phyloP scores from a whole-genome alignment of 2,113 vertebrate genomes.

The Cygnus buccinator region DNA sequence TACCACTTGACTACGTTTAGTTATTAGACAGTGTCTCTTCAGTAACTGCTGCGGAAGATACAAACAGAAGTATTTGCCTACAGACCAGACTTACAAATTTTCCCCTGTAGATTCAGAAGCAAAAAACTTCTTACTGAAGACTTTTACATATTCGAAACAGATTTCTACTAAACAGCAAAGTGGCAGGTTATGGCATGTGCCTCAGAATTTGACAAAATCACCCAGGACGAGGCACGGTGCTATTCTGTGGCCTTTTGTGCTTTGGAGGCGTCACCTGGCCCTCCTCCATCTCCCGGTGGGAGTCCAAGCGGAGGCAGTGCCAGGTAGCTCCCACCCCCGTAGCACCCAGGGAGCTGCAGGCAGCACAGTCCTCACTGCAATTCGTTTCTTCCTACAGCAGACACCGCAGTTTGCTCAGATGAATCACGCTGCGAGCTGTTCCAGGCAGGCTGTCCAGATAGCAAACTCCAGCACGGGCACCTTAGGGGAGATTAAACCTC shows the following conservation, averaged over 20 bases:
- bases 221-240: background rate
- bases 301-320: background rate
- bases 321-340: background rate
- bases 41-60: background rate
- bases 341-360: background rate
- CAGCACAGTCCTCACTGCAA: background rate
- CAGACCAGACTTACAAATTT: background rate
- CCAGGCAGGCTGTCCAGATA: background rate
- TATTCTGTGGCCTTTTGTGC: background rate
- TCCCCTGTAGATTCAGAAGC: background rate
- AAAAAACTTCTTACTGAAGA: background rate
- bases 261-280: background rate
- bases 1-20: background rate
- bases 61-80: background rate
- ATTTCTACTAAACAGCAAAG: background rate
- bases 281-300: background rate
- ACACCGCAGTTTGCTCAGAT: background rate
- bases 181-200: background rate
- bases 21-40: rapidly evolving
- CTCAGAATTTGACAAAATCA: background rate
- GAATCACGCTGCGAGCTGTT: background rate
- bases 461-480: background rate
- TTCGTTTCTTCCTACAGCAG: background rate
- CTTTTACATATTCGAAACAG: background rate
- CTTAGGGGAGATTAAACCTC: background rate